A percentile compares a stretch with the other conserved stretches of the same genome.
Evolutionary conservation across 2,888 invertebrate species (phyloP).

Genomic region (Andrena marginata): DNA sequence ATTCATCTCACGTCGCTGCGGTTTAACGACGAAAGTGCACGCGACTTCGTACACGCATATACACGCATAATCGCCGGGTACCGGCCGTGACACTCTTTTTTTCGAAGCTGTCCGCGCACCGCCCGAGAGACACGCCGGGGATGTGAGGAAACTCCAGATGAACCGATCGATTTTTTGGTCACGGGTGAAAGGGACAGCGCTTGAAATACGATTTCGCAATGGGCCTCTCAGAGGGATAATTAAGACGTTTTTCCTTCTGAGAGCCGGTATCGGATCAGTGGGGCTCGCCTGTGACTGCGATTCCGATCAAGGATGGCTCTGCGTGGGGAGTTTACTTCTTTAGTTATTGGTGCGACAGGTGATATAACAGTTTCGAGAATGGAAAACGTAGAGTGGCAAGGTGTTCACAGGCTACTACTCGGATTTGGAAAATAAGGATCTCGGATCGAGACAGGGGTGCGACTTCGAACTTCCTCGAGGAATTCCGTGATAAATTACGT

Average conservation of each 20-base stretch:
- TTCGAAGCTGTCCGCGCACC: constrained; percentile 54
- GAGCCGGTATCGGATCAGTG: background rate
- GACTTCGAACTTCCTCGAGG: too few species aligned
- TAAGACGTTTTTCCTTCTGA: constrained; percentile 23
- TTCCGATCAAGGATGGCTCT: too few species aligned
- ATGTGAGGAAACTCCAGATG: constrained; percentile 50
- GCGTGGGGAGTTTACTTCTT: too few species aligned
- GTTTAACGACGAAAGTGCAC: constrained; percentile 71
- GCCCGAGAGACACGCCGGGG: constrained; percentile 35
- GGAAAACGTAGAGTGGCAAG: too few species aligned
- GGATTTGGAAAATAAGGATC: too few species aligned
- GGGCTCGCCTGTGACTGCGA: too few species aligned
- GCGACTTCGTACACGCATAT: constrained; percentile 30
- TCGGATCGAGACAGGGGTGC: too few species aligned
- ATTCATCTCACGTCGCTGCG: constrained; percentile 68
- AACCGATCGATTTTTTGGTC: background rate
- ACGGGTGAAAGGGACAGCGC: constrained; percentile 24
- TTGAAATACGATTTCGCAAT: constrained; percentile 7
- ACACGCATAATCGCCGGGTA: constrained; percentile 53
- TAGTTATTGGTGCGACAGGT: too few species aligned
- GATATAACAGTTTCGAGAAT: too few species aligned
- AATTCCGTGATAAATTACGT: too few species aligned
- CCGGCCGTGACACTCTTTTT: constrained; percentile 77
- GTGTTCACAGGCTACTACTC: too few species aligned
- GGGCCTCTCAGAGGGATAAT: constrained; percentile 10